phyloP scores from a whole-genome alignment of 2,113 vertebrate genomes.

The Buteo buteo region DNA sequence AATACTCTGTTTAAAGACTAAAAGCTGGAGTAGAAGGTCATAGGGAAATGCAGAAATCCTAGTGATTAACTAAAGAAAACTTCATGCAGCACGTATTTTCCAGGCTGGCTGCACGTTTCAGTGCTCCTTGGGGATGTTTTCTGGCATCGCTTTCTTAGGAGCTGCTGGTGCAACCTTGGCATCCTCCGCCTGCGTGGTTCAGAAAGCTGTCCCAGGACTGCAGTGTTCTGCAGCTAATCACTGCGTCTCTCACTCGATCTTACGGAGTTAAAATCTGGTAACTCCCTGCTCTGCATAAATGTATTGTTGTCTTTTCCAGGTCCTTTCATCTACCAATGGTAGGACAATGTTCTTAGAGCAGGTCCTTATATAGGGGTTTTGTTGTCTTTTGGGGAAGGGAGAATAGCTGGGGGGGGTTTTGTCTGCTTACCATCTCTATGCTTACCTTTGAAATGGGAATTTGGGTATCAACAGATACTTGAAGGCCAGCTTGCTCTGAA shows the following conservation, averaged over 20 bases:
- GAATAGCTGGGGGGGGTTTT: background rate
- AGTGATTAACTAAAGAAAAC: background rate
- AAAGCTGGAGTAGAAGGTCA: background rate
- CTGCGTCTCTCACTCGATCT: background rate
- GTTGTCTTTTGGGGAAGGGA: background rate
- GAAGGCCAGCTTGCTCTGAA: background rate
- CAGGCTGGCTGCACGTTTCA: background rate
- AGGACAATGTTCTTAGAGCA: background rate
- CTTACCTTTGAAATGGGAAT: background rate
- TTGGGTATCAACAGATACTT: background rate
- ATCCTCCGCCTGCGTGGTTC: background rate
- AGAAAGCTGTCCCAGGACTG: background rate
- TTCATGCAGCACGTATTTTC: background rate
- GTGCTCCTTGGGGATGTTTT: background rate
- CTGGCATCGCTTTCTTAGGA: background rate
- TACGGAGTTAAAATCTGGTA: background rate
- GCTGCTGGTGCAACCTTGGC: background rate
- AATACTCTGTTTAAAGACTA: background rate
- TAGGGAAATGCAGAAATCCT: background rate
- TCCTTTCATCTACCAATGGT: background rate
- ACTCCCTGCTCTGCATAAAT: background rate
- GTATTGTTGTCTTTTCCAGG: background rate
- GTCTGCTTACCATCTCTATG: background rate
- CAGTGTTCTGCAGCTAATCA: background rate
- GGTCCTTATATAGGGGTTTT: background rate